A percentile compares a stretch with the other conserved stretches of the same genome.
Evolutionary conservation across 2,797 vertebrate species (phyloP).

Genomic region (Pampus argenteus): DNA sequence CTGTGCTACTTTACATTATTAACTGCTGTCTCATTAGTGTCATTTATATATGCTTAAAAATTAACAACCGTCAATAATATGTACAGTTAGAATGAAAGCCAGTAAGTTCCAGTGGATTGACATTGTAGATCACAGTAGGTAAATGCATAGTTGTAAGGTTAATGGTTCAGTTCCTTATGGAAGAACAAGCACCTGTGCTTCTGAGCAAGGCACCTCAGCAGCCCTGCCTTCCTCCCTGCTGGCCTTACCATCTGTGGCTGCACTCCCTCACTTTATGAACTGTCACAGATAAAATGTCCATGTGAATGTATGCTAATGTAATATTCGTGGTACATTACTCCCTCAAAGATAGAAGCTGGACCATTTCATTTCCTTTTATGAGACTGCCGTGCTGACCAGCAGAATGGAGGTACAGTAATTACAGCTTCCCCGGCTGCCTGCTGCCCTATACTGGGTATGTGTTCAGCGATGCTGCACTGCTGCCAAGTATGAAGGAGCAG

Average conservation of each 20-base stretch:
- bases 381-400: slow-evolving; percentile 74
- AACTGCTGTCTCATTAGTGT: background rate
- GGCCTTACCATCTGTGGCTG: slow-evolving; percentile 18
- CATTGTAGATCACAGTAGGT: background rate
- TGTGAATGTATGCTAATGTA: slow-evolving; percentile 74
- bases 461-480: slow-evolving; percentile 37
- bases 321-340: slow-evolving; percentile 67
- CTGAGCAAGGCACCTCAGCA: slow-evolving; percentile 30
- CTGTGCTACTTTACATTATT: background rate
- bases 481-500: slow-evolving; percentile 68
- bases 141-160: background rate
- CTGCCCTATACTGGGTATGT: slow-evolving; percentile 42
- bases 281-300: slow-evolving; percentile 66
- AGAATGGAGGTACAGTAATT: slow-evolving; percentile 74
- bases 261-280: slow-evolving; percentile 51
- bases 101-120: background rate
- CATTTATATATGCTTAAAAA: background rate
- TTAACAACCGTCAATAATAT: background rate
- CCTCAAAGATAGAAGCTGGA: slow-evolving; percentile 63
- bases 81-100: background rate
- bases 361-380: slow-evolving; percentile 77
- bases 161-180: background rate
- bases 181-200: slow-evolving; percentile 15
- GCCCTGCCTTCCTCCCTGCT: background rate
- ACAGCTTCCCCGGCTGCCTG: slow-evolving; percentile 46